These are phyloP conservation scores for Halyomorpha halys DNA, from an alignment of 1,140 invertebrate species.

Conservation along the genomic window DNA sequence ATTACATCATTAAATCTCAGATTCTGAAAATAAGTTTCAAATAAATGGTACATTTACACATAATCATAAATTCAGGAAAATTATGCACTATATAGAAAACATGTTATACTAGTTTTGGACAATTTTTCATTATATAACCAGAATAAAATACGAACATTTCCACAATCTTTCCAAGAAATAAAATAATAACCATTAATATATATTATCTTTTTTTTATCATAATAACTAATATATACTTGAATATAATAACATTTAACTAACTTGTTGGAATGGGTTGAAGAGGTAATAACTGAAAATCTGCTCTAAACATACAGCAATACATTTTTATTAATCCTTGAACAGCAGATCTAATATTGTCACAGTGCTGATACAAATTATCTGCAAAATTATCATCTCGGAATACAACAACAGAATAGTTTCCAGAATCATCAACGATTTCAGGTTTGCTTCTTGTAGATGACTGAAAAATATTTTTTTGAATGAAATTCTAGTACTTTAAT, in stretches of 20 bases:
- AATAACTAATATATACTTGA: too few species aligned
- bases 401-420: constrained; percentile 50
- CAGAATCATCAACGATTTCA: constrained; percentile 41
- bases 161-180: too few species aligned
- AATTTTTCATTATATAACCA: too few species aligned
- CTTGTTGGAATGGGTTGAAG: constrained; percentile 30
- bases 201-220: too few species aligned
- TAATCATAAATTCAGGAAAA: background rate
- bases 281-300: constrained; percentile 57
- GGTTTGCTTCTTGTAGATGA: constrained; percentile 37
- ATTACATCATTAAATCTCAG: too few species aligned
- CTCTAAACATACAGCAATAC: constrained; percentile 70
- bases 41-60: background rate
- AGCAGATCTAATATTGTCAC: constrained; percentile 57
- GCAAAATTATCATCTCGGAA: constrained; percentile 36
- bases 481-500: too few species aligned
- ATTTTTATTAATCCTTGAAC: constrained; percentile 66
- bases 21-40: too few species aligned
- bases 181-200: too few species aligned
- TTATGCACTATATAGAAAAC: too few species aligned
- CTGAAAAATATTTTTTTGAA: constrained; percentile 19
- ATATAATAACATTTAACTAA: constrained; percentile 20
- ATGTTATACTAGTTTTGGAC: too few species aligned
- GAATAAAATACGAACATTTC: too few species aligned
- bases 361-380: constrained; percentile 47